Percentiles rank a stretch among this genome's conserved stretches.
Evolutionary conservation across 2,888 invertebrate genomes (phyloP).

Genomic region (Spilarctia lutea): DNA sequence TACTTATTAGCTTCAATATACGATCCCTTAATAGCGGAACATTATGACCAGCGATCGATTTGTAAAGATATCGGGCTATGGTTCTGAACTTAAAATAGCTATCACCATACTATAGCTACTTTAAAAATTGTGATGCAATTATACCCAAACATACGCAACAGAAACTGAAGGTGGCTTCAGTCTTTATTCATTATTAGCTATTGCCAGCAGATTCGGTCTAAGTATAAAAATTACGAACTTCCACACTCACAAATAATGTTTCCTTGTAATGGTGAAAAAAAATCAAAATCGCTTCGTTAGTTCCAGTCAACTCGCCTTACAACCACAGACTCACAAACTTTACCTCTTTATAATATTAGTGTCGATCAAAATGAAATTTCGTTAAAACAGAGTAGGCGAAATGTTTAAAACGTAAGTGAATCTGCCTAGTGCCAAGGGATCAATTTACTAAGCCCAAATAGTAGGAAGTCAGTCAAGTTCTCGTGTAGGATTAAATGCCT

Average conservation of each 20-base stretch:
- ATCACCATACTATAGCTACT: no score
- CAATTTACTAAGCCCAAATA: constrained; percentile 60
- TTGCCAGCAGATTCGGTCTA: no score
- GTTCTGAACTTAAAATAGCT: constrained; percentile 52
- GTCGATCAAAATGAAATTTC: neutral
- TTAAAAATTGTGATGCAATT: constrained; percentile 62
- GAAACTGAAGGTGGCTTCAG: constrained; percentile 30
- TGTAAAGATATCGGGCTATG: constrained; percentile 68
- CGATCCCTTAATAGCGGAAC: constrained; percentile 57
- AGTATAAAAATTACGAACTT: no score
- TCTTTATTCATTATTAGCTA: neutral
- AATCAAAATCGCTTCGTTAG: no score
- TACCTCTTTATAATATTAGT: no score
- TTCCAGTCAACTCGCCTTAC: no score
- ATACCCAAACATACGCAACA: constrained; percentile 43
- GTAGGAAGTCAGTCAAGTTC: constrained; percentile 60
- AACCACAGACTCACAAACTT: no score
- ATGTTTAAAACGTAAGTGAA: constrained; percentile 53
- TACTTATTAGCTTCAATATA: constrained; percentile 61
- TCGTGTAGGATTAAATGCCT: constrained; percentile 61
- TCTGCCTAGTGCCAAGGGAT: constrained; percentile 37
- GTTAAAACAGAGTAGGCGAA: constrained; percentile 37
- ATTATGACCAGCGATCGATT: constrained; percentile 64
- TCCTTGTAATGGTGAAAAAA: no score
- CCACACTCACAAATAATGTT: no score